Base-by-base conservation (phyloP, 2,888 invertebrate genomes). In the Syrista parreyssii region DNA sequence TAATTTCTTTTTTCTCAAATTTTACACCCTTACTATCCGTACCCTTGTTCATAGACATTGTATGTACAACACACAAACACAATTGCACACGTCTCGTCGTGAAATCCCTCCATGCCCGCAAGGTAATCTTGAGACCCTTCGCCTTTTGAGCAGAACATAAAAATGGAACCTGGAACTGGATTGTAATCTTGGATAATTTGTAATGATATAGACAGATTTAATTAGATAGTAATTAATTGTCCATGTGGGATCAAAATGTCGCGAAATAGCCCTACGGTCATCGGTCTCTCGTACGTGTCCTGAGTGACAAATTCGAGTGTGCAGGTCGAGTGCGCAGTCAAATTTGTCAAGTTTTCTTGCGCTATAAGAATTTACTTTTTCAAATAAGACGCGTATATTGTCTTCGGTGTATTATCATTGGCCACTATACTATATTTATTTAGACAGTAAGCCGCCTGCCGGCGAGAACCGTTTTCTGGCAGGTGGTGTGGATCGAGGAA, bases 161-260 rank as follows among this genome's bases (percentile, higher is more conserved):
- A 30, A 78, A 76, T 79, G 79, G 76, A 82, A 81, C 73, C 76
- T 80, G 80, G 76, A 84, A 83, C 80, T 76, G 79, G 76, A 82
- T 83, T 81, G 76, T 82, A 82, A 83, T 78, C 80, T 82, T 81
- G 81, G 23, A 83, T 82, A 79, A 75, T 32, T 73, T 80, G 75
- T 84, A 82, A 85, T 80, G 83, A 81, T 81, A 83, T 82, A 82
- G 82, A 80, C 80, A 79, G 76, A 78, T 84, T 84, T 82, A 80
- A 84, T 86, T 86, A 86, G 84, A 76, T 87, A 86, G 81, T 84
- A 83, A 86, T 85, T 85, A 87, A 87, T 86, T 83, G 80, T 78
- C 75, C 78, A 78, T 78, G 33, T 73, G 72, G 75, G 68, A 75
- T 75, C 36, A 69, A 55, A 78, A 75, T 71, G 73, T 30, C 77